These are phyloP conservation scores for Mythimna lalbum DNA, from an alignment of 2,888 invertebrate genomes.

Conservation along the genomic window DNA sequence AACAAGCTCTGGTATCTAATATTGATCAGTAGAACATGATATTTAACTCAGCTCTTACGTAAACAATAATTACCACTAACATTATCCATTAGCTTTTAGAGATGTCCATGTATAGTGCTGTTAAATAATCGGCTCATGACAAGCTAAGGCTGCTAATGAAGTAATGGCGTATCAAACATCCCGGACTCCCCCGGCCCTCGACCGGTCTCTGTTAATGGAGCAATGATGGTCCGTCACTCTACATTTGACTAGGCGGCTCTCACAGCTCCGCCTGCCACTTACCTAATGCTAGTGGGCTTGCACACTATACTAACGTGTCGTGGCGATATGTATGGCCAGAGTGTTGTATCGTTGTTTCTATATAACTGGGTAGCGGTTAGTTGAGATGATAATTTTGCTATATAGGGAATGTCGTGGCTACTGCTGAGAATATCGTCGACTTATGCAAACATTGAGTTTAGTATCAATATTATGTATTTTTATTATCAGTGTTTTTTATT, in stretches of 20 bases:
- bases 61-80: conserved; percentile 63
- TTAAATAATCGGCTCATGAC: conserved; percentile 72
- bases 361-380: background rate
- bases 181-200: conserved; percentile 71
- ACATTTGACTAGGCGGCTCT: conserved; percentile 89
- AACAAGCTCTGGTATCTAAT: conserved; percentile 34
- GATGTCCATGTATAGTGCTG: conserved; percentile 67
- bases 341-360: background rate
- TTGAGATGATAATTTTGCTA: background rate
- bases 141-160: conserved; percentile 84
- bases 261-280: conserved; percentile 81
- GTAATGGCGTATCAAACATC: conserved; percentile 88
- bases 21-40: conserved; percentile 44
- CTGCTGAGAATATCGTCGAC: background rate
- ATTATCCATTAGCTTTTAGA: conserved; percentile 68
- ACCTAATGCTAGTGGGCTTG: conserved; percentile 78
- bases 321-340: conserved; percentile 9
- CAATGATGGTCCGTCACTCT: conserved; percentile 88
- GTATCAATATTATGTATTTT: no score
- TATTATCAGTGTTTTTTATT: no score
- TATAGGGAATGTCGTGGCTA: background rate
- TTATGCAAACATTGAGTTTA: background rate
- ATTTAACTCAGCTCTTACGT: conserved; percentile 53
- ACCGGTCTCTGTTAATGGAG: conserved; percentile 84
- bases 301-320: conserved; percentile 63